A percentile compares a stretch with the other conserved stretches of the same genome.
These are phyloP conservation scores for Apodemus speciosus DNA, from an alignment of 2,113 vertebrate species.

Conservation along the genomic window DNA sequence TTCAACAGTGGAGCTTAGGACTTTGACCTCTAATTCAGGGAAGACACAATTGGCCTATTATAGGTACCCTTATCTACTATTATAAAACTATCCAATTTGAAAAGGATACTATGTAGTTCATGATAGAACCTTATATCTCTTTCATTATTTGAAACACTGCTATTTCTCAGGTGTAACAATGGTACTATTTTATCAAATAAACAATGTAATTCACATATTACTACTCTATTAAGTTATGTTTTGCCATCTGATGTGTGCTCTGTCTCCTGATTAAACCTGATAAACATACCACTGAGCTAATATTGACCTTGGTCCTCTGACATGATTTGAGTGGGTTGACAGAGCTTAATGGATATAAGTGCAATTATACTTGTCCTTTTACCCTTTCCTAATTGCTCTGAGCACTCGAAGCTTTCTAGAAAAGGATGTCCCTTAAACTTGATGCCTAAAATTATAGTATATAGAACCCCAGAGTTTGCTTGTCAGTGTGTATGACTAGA, in stretches of 20 bases:
- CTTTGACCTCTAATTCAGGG: neutral
- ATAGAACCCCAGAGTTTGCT: neutral
- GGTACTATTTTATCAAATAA: neutral
- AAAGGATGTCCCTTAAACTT: neutral
- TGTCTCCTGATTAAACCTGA: neutral
- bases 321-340: neutral
- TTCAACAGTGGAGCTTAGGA: neutral
- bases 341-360: neutral
- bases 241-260: neutral
- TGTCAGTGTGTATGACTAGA: neutral
- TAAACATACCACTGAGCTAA: neutral
- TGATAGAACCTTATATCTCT: neutral
- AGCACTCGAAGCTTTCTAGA: neutral
- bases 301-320: neutral
- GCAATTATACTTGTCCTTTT: neutral
- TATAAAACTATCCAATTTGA: neutral
- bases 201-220: neutral
- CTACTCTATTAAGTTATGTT: neutral
- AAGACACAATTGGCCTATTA: neutral
- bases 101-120: neutral
- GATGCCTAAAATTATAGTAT: neutral
- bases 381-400: neutral
- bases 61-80: neutral
- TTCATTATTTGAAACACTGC: conserved; percentile 24
- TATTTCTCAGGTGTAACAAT: neutral